phyloP scores from a whole-genome alignment of 2,888 invertebrate genomes.

The Diogma glabrata region DNA sequence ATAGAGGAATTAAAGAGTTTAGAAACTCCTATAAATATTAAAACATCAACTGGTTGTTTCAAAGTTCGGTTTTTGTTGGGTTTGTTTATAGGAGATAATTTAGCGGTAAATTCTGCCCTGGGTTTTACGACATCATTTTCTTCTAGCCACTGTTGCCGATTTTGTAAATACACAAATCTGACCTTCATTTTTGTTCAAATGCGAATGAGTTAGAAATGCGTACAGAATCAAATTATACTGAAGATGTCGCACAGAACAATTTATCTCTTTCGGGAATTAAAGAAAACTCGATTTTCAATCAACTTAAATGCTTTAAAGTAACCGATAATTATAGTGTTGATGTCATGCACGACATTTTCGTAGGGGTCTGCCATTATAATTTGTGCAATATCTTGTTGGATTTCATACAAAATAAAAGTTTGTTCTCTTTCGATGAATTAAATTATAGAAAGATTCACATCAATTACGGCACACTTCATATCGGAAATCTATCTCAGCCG shows the following conservation, averaged over 20 bases:
- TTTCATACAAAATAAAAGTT: not conserved
- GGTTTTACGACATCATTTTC: not conserved
- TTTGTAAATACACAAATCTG: conserved; percentile 1
- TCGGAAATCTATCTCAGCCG: not conserved
- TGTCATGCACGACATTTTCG: conserved; percentile 8
- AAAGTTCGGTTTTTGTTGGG: conserved; percentile 13
- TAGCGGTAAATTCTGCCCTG: not conserved
- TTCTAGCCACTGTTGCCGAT: not conserved
- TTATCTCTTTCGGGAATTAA: conserved; percentile 2
- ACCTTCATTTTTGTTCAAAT: not conserved
- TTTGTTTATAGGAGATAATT: not conserved
- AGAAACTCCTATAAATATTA: conserved; percentile 12
- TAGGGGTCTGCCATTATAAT: conserved; percentile 1
- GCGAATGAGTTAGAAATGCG: not conserved
- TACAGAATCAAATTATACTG: not conserved
- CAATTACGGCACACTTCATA: not conserved
- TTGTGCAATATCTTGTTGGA: not conserved
- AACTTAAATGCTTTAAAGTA: conserved; percentile 3
- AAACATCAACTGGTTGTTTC: conserved; percentile 11
- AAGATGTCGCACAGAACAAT: not conserved
- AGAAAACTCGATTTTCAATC: conserved; percentile 3
- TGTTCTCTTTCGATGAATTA: not conserved
- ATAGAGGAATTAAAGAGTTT: conserved; percentile 4
- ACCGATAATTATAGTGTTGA: conserved; percentile 2
- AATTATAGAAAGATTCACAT: not conserved